These are phyloP conservation scores for Ondatra zibethicus DNA, from an alignment of 2,113 vertebrate genomes.

Conservation along the genomic window DNA sequence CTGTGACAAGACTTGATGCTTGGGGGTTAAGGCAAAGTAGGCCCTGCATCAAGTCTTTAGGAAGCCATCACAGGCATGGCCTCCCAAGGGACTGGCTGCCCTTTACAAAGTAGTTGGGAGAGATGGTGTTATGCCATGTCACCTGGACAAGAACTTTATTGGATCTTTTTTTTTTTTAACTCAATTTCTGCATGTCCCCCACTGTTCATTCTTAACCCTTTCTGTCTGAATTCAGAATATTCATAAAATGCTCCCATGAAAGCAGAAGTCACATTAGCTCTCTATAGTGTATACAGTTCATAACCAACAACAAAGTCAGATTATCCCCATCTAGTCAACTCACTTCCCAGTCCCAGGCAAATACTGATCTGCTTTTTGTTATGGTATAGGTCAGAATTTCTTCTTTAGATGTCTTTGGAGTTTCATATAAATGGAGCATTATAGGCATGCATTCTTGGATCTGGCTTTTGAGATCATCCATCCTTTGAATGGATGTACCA, in stretches of 20 bases:
- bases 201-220: conserved; percentile 25
- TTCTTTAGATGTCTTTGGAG: not conserved
- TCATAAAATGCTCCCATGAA: conserved; percentile 42
- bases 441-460: not conserved
- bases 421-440: not conserved
- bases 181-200: not conserved
- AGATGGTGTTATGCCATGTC: not conserved
- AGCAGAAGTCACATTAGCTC: not conserved
- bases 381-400: not conserved
- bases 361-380: not conserved
- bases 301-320: not conserved
- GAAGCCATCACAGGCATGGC: not conserved
- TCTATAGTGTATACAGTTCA: not conserved
- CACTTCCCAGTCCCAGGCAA: not conserved
- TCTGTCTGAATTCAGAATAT: conserved; percentile 34
- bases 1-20: not conserved
- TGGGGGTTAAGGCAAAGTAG: not conserved
- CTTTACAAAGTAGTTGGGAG: not conserved
- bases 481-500: not conserved
- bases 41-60: not conserved
- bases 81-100: not conserved
- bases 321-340: not conserved
- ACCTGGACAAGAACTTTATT: not conserved
- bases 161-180: conserved; percentile 41
- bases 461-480: not conserved